Conservation (phyloP, 2,888 invertebrate genomes). For the Yponomeuta plumbellus region DNA sequence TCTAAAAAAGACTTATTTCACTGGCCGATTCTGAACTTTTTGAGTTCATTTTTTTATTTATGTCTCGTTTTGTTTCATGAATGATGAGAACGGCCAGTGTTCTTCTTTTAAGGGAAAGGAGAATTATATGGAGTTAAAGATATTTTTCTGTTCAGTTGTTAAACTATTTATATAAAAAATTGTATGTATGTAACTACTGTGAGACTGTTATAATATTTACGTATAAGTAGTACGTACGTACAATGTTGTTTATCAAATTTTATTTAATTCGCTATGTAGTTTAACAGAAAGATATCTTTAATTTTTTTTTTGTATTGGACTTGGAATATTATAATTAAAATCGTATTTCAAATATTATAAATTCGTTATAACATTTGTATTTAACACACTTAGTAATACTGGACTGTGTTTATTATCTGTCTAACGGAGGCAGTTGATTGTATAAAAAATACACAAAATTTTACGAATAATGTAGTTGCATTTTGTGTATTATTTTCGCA, state of each 20-base stretch:
- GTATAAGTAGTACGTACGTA: conserved; percentile 68
- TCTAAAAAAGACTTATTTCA: conserved; percentile 24
- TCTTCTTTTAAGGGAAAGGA: conserved; percentile 20
- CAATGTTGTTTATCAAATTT: conserved; percentile 64
- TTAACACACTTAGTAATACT: conserved; percentile 15
- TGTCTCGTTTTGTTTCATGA: conserved; percentile 25
- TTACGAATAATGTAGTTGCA: conserved; percentile 26
- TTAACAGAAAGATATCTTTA: conserved; percentile 5
- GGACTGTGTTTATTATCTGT: conserved; percentile 13
- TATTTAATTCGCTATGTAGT: conserved; percentile 57
- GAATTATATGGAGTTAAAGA: conserved; percentile 42
- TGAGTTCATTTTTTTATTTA: conserved; percentile 25
- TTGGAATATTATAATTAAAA: conserved; percentile 6
- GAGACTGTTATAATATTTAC: conserved; percentile 74
- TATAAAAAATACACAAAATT: conserved; percentile 32
- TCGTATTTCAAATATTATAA: conserved; percentile 12
- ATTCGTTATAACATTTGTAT: conserved; percentile 16
- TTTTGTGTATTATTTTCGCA: conserved; percentile 51
- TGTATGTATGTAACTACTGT: conserved; percentile 72
- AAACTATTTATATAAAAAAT: conserved; percentile 61
- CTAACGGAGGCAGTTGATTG: conserved; percentile 5
- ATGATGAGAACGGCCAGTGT: conserved; percentile 13
- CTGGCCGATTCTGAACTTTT: conserved; percentile 13
- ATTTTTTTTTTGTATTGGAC: not conserved
- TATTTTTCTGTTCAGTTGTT: conserved; percentile 54